Evolutionary conservation across 2,113 vertebrate genomes (phyloP).

Genomic region (Triplophysa dalaica): DNA sequence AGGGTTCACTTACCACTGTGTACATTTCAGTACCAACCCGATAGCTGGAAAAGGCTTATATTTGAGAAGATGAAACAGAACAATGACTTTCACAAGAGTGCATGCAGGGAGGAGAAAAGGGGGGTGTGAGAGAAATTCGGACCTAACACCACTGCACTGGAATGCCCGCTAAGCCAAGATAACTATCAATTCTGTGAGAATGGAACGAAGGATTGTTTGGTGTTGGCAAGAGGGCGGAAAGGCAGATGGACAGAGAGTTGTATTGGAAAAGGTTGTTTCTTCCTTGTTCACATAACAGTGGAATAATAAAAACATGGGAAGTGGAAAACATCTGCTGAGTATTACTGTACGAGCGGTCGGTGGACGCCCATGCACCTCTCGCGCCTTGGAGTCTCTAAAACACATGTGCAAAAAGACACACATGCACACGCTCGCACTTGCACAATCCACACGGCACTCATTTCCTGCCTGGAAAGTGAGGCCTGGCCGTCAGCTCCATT

Average conservation of each 20-base stretch:
- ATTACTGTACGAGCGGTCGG: conserved; percentile 43
- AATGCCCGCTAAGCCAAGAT: conserved; percentile 20
- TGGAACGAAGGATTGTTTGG: conserved; percentile 5
- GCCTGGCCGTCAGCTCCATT: conserved; percentile 36
- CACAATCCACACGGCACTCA: conserved; percentile 46
- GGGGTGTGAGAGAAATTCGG: neutral
- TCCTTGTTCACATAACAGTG: conserved; percentile 48
- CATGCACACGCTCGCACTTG: conserved; percentile 15
- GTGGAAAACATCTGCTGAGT: conserved; percentile 62
- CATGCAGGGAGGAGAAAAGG: neutral
- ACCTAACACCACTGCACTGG: conserved; percentile 11
- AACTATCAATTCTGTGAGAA: conserved; percentile 32
- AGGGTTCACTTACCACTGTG: conserved; percentile 11
- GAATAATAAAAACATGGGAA: conserved; percentile 50
- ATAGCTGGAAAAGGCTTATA: neutral
- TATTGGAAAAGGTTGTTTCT: conserved; percentile 44
- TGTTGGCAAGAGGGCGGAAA: conserved; percentile 6
- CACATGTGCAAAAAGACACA: conserved; percentile 32
- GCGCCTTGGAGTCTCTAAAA: conserved; percentile 30
- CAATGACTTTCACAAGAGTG: neutral
- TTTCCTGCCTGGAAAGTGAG: conserved; percentile 48
- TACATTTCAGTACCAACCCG: neutral
- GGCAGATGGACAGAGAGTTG: conserved; percentile 29
- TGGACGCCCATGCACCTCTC: conserved; percentile 51
- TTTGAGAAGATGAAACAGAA: conserved; percentile 15